Conservation (phyloP, 1,140 invertebrate species). For the Tribolium castaneum region DNA sequence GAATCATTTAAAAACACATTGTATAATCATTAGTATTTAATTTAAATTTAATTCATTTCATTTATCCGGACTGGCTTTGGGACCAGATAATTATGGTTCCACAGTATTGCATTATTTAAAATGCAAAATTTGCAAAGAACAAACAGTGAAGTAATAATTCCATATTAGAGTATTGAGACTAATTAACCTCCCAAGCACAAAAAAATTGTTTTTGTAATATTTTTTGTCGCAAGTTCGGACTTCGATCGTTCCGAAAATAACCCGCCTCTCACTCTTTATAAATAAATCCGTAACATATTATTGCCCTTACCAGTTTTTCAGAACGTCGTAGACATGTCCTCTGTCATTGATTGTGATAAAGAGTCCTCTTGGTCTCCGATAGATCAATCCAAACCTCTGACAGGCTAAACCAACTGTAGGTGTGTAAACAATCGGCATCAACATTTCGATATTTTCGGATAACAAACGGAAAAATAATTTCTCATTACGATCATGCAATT, state of each 20-base stretch:
- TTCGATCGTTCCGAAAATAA: neutral
- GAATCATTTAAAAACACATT: too few species aligned
- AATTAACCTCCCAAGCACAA: too few species aligned
- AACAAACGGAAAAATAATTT: constrained; percentile 94
- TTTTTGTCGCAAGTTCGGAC: neutral
- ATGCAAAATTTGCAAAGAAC: too few species aligned
- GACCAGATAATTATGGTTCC: too few species aligned
- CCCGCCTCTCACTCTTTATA: neutral
- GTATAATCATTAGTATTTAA: too few species aligned
- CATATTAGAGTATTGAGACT: too few species aligned
- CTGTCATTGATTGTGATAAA: constrained; percentile 97
- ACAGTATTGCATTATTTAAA: too few species aligned
- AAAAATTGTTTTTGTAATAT: neutral
- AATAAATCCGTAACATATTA: neutral
- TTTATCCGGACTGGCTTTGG: too few species aligned
- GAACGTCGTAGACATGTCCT: constrained; percentile 87
- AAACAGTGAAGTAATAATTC: too few species aligned
- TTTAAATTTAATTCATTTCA: too few species aligned
- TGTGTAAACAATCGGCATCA: constrained; percentile 94
- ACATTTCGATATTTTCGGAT: constrained; percentile 85
- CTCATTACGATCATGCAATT: constrained; percentile 87
- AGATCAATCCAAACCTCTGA: constrained; percentile 95
- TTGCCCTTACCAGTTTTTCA: constrained; percentile 80
- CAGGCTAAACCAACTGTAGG: constrained; percentile 94
- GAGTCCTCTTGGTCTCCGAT: constrained; percentile 90